Base-by-base conservation (phyloP, 2,113 vertebrate genomes). In the Dryoscopus gambensis region DNA sequence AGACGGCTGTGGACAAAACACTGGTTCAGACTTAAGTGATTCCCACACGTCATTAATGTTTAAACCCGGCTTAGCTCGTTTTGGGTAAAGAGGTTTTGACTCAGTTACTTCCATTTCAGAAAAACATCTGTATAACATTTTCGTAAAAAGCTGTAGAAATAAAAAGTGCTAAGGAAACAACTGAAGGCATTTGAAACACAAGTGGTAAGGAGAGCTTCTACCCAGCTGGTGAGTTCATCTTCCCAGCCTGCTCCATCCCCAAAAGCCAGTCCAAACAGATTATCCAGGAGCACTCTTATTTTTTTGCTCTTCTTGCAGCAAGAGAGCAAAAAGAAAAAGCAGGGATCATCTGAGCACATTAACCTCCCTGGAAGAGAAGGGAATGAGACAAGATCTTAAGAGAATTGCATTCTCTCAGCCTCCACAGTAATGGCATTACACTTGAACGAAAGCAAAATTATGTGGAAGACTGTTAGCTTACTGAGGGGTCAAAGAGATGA, bases 401-500 rank as follows among this genome's bases (percentile, higher is more conserved):
- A 77, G 84, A 97, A 93, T 77, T 95, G 55, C 50, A 96, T 87
- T 96, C 79, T 64, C 80, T 76, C 85, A 92, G 79, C 62, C 93
- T 91, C 67, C 1, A 2, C 75, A 49, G 18, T 77, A 97, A 97
- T 52, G 63, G 53, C 59, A 93, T 94, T 75, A 93, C 56, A 96
- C 56, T 84, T 46, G 71, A 96, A 94, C 65, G 93, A 84, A 95
- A 93, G 76, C 85, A 97, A 91, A 95, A 62, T 93, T 89, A 88
- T 25, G 83, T 44, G 88, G 78, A 95, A 95, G 93, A 89, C 83
- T 78, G 80, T 76, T 84, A 75, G 90, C 94, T 92, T 95, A 96
- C 85, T 83, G 93, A 94, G 76, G 60, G 89, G 95, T 92, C 95
- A 93, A 63, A 96, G 57, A 80, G 67, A 87, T 86, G 89, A 94